Conservation (phyloP, 2,888 invertebrate species). For the Phyto melanocephala region DNA sequence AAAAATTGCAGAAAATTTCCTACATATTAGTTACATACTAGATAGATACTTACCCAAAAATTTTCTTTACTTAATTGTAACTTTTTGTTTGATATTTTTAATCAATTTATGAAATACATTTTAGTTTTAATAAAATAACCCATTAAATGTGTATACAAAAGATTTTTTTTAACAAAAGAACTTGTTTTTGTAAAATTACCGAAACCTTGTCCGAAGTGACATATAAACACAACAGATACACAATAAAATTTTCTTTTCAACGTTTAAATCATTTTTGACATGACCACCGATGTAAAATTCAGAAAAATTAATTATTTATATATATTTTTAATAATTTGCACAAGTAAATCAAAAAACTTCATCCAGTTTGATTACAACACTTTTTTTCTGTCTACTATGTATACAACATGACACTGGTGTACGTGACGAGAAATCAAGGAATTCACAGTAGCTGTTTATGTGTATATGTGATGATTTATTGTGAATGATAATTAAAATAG, state of each 20-base stretch:
- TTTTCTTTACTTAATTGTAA: neutral
- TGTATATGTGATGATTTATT: neutral
- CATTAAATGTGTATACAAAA: neutral
- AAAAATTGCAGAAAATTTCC: slow-evolving; percentile 56
- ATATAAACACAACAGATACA: neutral
- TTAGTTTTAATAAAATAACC: neutral
- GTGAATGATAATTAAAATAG: neutral
- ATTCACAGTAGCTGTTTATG: slow-evolving; percentile 54
- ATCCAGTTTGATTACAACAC: slow-evolving; percentile 36
- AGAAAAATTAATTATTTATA: neutral
- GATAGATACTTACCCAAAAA: slow-evolving; percentile 15
- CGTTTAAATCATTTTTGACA: neutral
- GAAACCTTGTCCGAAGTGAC: neutral
- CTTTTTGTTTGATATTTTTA: neutral
- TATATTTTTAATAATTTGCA: slow-evolving; percentile 11
- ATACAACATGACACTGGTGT: slow-evolving; percentile 57
- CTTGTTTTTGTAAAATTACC: neutral
- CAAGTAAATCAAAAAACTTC: neutral
- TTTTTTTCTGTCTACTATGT: slow-evolving; percentile 33
- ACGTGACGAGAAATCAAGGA: slow-evolving; percentile 56
- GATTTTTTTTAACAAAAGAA: neutral
- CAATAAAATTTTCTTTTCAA: neutral
- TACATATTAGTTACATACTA: neutral
- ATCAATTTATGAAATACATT: neutral
- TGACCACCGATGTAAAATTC: neutral